Evolutionary conservation across 2,888 invertebrate species (phyloP), one percentile per base, ranked within the genome.

Genomic region (Melinaea marsaeus): DNA sequence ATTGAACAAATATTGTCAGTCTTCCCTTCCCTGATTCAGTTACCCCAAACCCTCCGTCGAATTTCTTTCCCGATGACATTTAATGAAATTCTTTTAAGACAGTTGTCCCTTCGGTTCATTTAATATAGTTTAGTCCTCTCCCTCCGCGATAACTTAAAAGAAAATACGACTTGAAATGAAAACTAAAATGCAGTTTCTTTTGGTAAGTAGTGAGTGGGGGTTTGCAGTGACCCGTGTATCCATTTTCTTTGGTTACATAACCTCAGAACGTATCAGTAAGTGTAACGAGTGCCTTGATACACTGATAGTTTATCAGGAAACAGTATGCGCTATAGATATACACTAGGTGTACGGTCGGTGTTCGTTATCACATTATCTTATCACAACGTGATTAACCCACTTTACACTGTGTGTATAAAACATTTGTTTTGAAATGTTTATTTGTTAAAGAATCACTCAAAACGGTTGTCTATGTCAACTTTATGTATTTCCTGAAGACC

Each of bases 321-420:
- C 65, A 62, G 55, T 11, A 47, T 63, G 63, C 65, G 61, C 22
- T 22, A 22, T 22, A 22, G 22, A 22, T 22, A 22, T 22, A 22
- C 22, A 22, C 22, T 22, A 22, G 22, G 62, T 63, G 61, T 60
- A 68, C 65, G 57, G 65, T 67, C 63, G 64, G 58, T 34, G 51
- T 47, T 46, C 55, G 33, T 65, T 68, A 68, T 82, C 79, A 72
- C 54, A 58, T 57, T 79, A 80, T 84, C 85, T 84, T 84, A 86
- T 86, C 86, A 71, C 67, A 69, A 73, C 78, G 79, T 79, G 80
- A 85, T 85, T 85, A 86, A 83, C 86, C 85, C 69, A 85, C 75
- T 80, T 86, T 67, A 67, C 69, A 61, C 57, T 75, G 74, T 74
- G 74, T 79, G 75, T 75, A 77, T 79, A 77, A 75, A 78, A 76